Base-by-base conservation (phyloP, 2,113 vertebrate species). In the Ardeotis arabs region DNA sequence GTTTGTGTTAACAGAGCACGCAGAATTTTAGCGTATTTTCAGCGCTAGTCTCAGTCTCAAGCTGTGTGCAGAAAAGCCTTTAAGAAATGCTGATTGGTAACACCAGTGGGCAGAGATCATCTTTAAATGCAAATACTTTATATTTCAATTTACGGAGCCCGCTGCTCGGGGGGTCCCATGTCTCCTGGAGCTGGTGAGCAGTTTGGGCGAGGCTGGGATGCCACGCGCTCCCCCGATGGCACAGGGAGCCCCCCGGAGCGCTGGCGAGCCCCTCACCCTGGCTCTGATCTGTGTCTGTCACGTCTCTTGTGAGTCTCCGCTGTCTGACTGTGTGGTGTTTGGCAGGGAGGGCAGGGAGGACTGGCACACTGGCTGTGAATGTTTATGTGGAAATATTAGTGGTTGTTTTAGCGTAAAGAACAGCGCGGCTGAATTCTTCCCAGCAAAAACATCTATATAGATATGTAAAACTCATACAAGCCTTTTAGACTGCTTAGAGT, bases 1-100 rank as follows among this genome's bases (percentile, higher is more conserved):
- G 2, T 56, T 58, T n/a, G 17, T 1, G 1, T 16, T n/a, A 14
- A 11, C 21, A 50, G 74, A 47, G 59, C 68, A n/a, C 5, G 0
- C 14, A 8, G 69, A 35, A 75, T 67, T 59, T 16, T 17, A 47
- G 27, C 10, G 0, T 27, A 1, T 70, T 84, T 70, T 33, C 14
- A 33, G 45, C 29, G 2, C 10, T 14, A 8, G 6, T 16, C 25
- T 49, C 29, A 0, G 17, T 12, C 58, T 62, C 75, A 14, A 56
- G 5, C 10, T 27, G 23, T 11, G 20, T 29, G 33, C 33, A 33
- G 70, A 19, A 44, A 69, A 69, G 45, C 16, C 66, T 66, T 20
- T 22, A 33, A 37, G 62, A 53, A 83, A 14, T 25, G 31, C 41
- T 14, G 20, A 1, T 25, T 21, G 41, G 37, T 28, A 31, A 24